Conservation (phyloP, 2,797 vertebrate genomes). For the Hippocampus kuda region DNA sequence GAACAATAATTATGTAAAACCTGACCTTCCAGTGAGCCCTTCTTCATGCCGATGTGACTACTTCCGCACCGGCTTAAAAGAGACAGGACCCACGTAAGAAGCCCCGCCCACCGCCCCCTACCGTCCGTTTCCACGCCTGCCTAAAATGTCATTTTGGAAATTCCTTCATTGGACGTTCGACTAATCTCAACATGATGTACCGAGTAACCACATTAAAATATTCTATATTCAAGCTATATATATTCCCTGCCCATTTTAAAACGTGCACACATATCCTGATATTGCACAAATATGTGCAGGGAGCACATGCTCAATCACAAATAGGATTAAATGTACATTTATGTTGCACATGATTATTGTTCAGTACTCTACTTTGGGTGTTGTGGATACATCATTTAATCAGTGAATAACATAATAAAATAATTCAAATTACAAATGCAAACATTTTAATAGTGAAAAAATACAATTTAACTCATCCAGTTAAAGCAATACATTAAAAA, state of each 20-base stretch:
- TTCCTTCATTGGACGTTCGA: too few relatives aligned
- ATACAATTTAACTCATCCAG: not conserved
- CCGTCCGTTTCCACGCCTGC: not conserved
- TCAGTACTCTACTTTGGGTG: not conserved
- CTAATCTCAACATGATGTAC: too few relatives aligned
- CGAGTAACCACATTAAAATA: too few relatives aligned
- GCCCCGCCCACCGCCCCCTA: not conserved
- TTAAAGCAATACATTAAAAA: not conserved
- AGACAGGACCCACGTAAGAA: slow-evolving; percentile 17
- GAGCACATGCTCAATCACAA: too few relatives aligned
- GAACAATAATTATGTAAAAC: not conserved
- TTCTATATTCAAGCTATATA: too few relatives aligned
- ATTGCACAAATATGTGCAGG: too few relatives aligned
- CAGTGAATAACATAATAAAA: not conserved
- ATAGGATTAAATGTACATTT: too few relatives aligned
- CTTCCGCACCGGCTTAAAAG: slow-evolving; percentile 68
- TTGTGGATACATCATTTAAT: not conserved
- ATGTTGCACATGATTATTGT: not conserved
- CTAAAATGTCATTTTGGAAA: not conserved
- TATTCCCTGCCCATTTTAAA: too few relatives aligned
- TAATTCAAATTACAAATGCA: not conserved
- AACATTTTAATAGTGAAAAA: not conserved
- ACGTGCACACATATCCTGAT: too few relatives aligned
- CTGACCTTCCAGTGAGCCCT: slow-evolving; percentile 31
- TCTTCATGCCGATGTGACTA: slow-evolving; percentile 7